Evolutionary conservation across 2,113 vertebrate genomes (phyloP).

Genomic region (Eleginops maclovinus): DNA sequence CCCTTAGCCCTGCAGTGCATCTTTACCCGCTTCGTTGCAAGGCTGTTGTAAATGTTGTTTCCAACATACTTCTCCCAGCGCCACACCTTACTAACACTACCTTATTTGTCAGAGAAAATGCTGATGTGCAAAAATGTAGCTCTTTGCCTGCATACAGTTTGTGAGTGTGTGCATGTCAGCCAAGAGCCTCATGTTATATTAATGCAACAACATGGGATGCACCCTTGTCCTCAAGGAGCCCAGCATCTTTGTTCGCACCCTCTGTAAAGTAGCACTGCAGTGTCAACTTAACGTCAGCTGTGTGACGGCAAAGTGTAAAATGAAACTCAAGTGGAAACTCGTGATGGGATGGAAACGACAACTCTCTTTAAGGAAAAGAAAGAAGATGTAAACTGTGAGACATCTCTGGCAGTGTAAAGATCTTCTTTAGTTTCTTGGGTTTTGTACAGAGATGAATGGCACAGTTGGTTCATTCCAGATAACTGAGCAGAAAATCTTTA

Average conservation of each 20-base stretch:
- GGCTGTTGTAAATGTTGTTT: slow-evolving; percentile 23
- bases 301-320: slow-evolving; percentile 60
- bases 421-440: slow-evolving; percentile 22
- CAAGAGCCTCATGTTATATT: slow-evolving; percentile 48
- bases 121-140: slow-evolving; percentile 41
- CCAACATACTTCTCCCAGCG: background rate
- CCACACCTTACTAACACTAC: slow-evolving; percentile 21
- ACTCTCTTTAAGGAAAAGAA: slow-evolving; percentile 8
- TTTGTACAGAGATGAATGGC: background rate
- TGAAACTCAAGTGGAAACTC: slow-evolving; percentile 40
- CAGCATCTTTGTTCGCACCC: slow-evolving; percentile 35
- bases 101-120: slow-evolving; percentile 51
- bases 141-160: slow-evolving; percentile 15
- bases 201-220: slow-evolving; percentile 51
- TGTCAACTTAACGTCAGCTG: slow-evolving; percentile 29
- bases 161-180: slow-evolving; percentile 10
- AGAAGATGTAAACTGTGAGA: background rate
- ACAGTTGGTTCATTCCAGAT: slow-evolving; percentile 5
- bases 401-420: background rate
- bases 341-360: slow-evolving; percentile 30
- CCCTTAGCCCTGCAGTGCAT: background rate
- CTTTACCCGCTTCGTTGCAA: background rate
- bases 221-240: slow-evolving; percentile 27
- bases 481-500: slow-evolving; percentile 34
- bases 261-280: slow-evolving; percentile 32